Evolutionary conservation across 2,888 invertebrate species (phyloP), one percentile per base, ranked within the genome.

Genomic region (Steinernema scapterisci): DNA sequence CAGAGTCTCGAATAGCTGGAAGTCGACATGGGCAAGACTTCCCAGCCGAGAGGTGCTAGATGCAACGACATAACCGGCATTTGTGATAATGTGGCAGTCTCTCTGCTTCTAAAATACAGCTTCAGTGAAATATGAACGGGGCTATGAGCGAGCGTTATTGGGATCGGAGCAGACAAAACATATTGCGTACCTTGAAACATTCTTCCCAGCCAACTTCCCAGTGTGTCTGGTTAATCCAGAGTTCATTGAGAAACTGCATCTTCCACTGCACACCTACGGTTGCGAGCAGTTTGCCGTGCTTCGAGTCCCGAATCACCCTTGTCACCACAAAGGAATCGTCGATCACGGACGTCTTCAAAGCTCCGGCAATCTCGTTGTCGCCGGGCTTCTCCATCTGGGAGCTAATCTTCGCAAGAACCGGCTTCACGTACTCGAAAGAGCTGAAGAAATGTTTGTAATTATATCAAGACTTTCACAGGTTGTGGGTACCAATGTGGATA

Each of bases 251-350:
- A 72, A 72, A 82, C 43, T 79, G 75, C 38, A 77, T 75, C 27
- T 76, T 76, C 83, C 83, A 84, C 73, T 83, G 83, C 13, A 79
- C 79, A 16, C 83, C 84, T 0, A 84, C 81, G 13, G 81, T 78
- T 3, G 82, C 83, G 52, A 83, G 45, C 11, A 73, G 56, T 1
- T 38, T 23, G n/a, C 43, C 46, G 31, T 54, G 56, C 3, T 63
- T 71, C 19, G 43, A 44, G 74, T 77, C 76, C 2, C 27, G 21
- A 1, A 77, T 38, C 25, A n/a, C 51, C 25, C 48, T 48, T 9
- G 44, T 71, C n/a, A 16, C 75, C 73, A 74, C 74, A 25, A 38
- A 72, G n/a, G 45, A 31, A 21, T 19, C 74, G 11, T 43, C 74
- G 3, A 45, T 23, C 46, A 31, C 25, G 54, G 19, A 75, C 9